Evolutionary conservation across 2,888 invertebrate genomes (phyloP).

Genomic region (Nesidiocoris tenuis): DNA sequence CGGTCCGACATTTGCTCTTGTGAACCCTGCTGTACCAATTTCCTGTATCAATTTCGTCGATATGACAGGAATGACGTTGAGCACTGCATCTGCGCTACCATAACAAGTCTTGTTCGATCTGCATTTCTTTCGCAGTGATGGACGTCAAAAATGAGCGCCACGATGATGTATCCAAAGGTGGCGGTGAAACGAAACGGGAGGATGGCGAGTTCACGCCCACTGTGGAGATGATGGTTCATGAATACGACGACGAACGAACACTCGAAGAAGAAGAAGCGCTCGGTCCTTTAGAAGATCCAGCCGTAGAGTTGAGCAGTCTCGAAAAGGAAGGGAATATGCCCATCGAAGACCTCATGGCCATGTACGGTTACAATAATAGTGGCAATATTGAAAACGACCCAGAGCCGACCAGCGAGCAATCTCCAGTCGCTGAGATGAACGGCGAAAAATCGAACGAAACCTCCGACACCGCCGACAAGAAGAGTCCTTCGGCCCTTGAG

Average conservation of each 20-base stretch:
- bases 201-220: conserved; percentile 79
- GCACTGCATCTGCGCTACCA: too few species aligned
- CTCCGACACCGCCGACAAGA: conserved; percentile 37
- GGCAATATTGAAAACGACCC: conserved; percentile 49
- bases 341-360: conserved; percentile 83
- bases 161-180: conserved; percentile 25
- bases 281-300: conserved; percentile 82
- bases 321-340: conserved; percentile 90
- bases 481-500: conserved; percentile 46
- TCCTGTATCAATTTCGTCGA: too few species aligned
- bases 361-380: conserved; percentile 68
- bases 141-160: conserved; percentile 31
- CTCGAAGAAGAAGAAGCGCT: conserved; percentile 95
- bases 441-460: conserved; percentile 43
- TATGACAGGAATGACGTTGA: too few species aligned
- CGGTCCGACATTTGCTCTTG: too few species aligned
- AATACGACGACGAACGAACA: conserved; percentile 95
- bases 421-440: conserved; percentile 38
- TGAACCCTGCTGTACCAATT: too few species aligned
- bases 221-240: conserved; percentile 91
- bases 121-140: conserved; percentile 18
- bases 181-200: conserved; percentile 51
- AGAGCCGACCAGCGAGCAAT: conserved; percentile 23
- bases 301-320: conserved; percentile 83
- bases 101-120: too few species aligned